These are phyloP conservation scores for Ascidia mentula DNA, from an alignment of 23 tunicate genomes.

Conservation along the genomic window DNA sequence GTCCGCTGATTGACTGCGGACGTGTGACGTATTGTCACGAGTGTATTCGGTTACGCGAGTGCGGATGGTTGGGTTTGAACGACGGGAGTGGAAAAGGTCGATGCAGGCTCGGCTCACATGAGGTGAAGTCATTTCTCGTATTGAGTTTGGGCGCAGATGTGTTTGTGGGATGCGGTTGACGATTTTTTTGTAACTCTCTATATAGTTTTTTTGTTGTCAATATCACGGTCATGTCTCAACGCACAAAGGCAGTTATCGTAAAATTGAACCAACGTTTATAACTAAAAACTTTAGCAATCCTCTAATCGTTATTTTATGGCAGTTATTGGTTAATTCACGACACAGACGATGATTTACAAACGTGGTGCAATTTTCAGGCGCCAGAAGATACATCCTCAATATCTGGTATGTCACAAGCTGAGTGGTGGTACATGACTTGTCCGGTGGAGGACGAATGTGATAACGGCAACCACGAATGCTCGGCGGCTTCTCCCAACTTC, in stretches of 20 bases:
- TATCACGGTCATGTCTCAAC: too few relatives aligned
- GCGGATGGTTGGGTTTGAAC: constrained; percentile 43
- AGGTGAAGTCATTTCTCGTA: neutral
- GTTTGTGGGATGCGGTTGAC: neutral
- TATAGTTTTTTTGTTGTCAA: neutral
- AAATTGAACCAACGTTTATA: too few relatives aligned
- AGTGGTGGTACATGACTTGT: constrained; percentile 57
- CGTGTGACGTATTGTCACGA: constrained; percentile 34
- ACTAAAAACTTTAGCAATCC: too few relatives aligned
- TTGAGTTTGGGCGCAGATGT: too few relatives aligned
- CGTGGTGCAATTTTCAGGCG: too few relatives aligned
- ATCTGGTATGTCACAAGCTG: neutral
- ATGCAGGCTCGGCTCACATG: constrained; percentile 8
- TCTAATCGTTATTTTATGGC: too few relatives aligned
- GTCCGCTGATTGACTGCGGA: constrained; percentile 31
- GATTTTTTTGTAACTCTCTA: neutral
- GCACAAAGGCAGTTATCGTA: too few relatives aligned
- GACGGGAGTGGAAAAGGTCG: constrained; percentile 33
- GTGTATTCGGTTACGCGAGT: constrained; percentile 32
- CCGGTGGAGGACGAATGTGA: constrained; percentile 68
- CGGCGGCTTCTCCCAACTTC: neutral
- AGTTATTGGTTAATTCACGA: too few relatives aligned
- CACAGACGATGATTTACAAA: too few relatives aligned
- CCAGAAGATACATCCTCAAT: neutral
- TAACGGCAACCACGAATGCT: constrained; percentile 40